Percentiles rank a stretch among this genome's conserved stretches.
phyloP scores from a whole-genome alignment of 2,113 vertebrate genomes.

The Myiagra hebetior region DNA sequence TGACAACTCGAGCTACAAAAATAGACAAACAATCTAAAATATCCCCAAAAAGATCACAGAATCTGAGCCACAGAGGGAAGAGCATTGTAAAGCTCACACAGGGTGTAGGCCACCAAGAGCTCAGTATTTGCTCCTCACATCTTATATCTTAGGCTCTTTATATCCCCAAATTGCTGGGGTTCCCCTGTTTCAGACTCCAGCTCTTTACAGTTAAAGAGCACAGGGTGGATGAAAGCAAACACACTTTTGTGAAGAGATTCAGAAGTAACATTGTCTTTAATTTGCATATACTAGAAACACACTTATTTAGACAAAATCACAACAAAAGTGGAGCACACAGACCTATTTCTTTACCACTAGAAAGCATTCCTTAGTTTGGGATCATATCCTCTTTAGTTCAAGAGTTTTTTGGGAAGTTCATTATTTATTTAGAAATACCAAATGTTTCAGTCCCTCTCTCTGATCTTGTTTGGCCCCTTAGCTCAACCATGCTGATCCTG shows the following conservation, averaged over 20 bases:
- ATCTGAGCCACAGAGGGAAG: background rate
- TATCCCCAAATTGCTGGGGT: background rate
- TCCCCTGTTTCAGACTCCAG: background rate
- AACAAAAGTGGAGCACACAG: background rate
- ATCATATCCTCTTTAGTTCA: background rate
- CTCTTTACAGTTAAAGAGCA: background rate
- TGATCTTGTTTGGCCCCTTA: background rate
- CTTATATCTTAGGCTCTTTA: background rate
- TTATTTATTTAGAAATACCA: constrained; percentile 7
- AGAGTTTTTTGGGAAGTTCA: background rate
- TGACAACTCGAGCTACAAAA: background rate
- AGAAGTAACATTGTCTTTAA: background rate
- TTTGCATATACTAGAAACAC: background rate
- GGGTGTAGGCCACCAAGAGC: background rate
- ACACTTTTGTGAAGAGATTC: background rate
- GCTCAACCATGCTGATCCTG: background rate
- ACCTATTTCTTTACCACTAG: background rate
- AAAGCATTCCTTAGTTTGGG: background rate
- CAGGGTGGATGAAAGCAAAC: background rate
- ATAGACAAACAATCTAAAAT: background rate
- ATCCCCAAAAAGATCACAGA: background rate
- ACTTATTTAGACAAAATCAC: background rate
- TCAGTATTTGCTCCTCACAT: background rate
- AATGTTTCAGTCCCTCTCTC: background rate
- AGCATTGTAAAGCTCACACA: background rate